Conservation (phyloP, 53 echinoderm and acorn worm species). For the Holothuria leucospilota region DNA sequence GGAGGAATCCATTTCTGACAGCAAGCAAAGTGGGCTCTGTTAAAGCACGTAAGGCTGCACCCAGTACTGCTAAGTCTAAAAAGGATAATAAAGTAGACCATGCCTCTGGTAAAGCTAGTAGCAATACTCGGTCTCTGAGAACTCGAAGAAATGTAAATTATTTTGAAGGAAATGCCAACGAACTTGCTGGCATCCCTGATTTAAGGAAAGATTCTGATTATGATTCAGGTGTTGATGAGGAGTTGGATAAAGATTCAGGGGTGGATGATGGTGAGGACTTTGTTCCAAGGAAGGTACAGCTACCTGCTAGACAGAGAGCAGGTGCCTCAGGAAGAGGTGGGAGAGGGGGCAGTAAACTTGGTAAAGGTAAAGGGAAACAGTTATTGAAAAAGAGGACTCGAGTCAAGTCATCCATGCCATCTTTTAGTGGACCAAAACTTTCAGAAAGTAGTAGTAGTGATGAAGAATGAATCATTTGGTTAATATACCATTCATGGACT, state of each 20-base stretch:
- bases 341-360: background rate
- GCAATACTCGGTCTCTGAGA: no score
- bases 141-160: no score
- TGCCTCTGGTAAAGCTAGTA: no score
- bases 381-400: constrained; percentile 40
- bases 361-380: constrained; percentile 49
- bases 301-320: background rate
- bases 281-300: constrained; percentile 1
- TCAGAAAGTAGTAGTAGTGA: constrained; percentile 85
- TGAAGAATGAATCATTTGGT: background rate
- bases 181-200: background rate
- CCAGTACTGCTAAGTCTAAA: background rate
- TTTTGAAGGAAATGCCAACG: background rate
- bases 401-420: background rate
- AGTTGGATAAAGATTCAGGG: background rate
- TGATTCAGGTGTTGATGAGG: background rate
- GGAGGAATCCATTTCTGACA: background rate
- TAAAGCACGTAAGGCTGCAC: background rate
- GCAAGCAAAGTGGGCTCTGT: no score
- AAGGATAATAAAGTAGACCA: background rate
- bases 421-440: constrained; percentile 36
- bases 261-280: constrained; percentile 15
- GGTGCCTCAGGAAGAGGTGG: background rate
- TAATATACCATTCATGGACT: no score
- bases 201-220: background rate